Evolutionary conservation across 2,797 vertebrate species (phyloP).

Genomic region (Tokudaia tokunoshimensis): DNA sequence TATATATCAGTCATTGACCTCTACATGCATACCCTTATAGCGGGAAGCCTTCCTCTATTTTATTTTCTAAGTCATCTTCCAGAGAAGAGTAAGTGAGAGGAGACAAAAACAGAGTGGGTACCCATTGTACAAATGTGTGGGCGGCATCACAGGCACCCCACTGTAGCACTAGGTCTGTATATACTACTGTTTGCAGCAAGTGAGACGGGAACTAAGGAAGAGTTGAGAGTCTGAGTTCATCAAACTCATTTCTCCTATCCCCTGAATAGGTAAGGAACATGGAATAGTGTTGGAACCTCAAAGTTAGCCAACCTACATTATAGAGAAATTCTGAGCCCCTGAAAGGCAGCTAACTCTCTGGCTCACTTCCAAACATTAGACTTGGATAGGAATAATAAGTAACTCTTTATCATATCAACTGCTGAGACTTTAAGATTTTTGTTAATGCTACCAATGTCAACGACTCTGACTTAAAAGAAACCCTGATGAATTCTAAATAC

Average conservation of each 20-base stretch:
- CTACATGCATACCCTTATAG: not conserved
- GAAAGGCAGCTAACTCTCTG: not conserved
- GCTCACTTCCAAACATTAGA: not conserved
- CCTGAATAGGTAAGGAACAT: not conserved
- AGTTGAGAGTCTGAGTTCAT: not conserved
- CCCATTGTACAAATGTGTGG: not conserved
- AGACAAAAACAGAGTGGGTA: not conserved
- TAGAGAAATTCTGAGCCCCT: not conserved
- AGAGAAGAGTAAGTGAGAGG: conserved; percentile 23
- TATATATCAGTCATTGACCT: not conserved
- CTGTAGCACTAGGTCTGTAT: not conserved
- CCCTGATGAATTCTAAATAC: conserved; percentile 32
- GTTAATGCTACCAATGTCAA: not conserved
- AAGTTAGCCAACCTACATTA: not conserved
- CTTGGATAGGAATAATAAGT: not conserved
- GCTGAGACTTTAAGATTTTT: conserved; percentile 15
- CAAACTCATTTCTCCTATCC: conserved; percentile 14
- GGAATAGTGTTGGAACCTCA: not conserved
- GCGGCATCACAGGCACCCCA: not conserved
- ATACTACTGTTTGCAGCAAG: not conserved
- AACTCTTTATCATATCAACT: not conserved
- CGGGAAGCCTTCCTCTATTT: not conserved
- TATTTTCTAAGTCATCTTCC: not conserved
- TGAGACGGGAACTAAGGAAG: not conserved
- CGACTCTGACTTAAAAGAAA: not conserved